Conservation (phyloP, 2,797 vertebrate genomes). For the Oreochromis grahami region DNA sequence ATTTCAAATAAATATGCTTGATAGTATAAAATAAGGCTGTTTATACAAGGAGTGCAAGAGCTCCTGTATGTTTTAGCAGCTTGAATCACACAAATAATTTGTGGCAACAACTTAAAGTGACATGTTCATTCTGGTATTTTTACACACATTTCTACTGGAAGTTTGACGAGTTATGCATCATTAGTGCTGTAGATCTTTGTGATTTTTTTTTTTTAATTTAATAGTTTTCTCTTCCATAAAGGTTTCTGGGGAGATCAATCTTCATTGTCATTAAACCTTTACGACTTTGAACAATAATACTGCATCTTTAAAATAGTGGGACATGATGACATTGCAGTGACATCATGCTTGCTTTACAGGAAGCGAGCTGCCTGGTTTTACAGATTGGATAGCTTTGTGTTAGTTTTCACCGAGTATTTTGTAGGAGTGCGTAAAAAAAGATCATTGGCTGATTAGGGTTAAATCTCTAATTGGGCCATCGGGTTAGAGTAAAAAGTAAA, state of each 20-base stretch:
- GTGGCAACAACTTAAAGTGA: neutral
- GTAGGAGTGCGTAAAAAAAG: neutral
- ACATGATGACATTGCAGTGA: slow-evolving; percentile 64
- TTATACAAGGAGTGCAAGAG: neutral
- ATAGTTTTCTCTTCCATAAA: slow-evolving; percentile 33
- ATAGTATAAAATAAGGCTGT: neutral
- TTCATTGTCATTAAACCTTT: slow-evolving; percentile 68
- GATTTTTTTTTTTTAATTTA: neutral
- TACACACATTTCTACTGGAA: neutral
- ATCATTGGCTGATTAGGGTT: slow-evolving; percentile 1
- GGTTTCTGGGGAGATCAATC: slow-evolving; percentile 75
- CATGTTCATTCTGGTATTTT: neutral
- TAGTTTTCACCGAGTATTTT: neutral
- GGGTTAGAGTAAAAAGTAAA: neutral
- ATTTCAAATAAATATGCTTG: neutral
- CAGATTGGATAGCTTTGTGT: slow-evolving; percentile 40
- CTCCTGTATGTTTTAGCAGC: neutral
- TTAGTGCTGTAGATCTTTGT: neutral
- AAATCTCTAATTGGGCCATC: neutral
- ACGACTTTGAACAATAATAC: slow-evolving; percentile 79
- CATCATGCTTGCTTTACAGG: slow-evolving; percentile 69
- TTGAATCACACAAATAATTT: neutral
- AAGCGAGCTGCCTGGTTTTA: slow-evolving; percentile 61
- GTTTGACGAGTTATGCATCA: neutral
- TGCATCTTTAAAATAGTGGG: slow-evolving; percentile 87